These are phyloP conservation scores for Notothenia rossii DNA, from an alignment of 2,113 vertebrate species.

Conservation along the genomic window DNA sequence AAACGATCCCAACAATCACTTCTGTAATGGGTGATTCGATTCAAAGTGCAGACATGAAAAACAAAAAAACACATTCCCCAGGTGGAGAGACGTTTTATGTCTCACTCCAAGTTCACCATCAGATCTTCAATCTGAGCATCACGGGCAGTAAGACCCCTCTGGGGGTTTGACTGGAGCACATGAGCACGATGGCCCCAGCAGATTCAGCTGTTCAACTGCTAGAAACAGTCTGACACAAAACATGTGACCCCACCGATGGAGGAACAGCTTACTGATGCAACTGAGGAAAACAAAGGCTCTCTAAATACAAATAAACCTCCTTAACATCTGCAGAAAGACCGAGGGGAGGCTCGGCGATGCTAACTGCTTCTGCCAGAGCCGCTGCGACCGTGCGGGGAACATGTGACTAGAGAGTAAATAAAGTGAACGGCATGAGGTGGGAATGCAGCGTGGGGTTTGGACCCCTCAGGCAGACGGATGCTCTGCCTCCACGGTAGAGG, in stretches of 20 bases:
- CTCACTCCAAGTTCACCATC: conserved; percentile 24
- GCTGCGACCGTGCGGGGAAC: conserved; percentile 41
- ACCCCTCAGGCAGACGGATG: conserved; percentile 63
- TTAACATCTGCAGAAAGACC: conserved; percentile 65
- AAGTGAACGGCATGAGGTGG: conserved; percentile 60
- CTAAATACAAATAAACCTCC: conserved; percentile 74
- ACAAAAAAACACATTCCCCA: conserved; percentile 8
- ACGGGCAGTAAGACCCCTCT: conserved; percentile 22
- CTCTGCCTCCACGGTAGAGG: conserved; percentile 58
- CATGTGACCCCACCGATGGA: conserved; percentile 51
- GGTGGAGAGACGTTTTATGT: conserved; percentile 10
- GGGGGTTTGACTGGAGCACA: conserved; percentile 11
- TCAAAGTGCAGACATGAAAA: conserved; percentile 3
- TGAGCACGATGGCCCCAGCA: conserved; percentile 16
- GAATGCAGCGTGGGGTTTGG: conserved; percentile 48
- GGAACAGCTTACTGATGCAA: conserved; percentile 71
- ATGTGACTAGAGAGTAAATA: conserved; percentile 74
- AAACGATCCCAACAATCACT: neutral
- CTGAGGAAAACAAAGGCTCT: conserved; percentile 69
- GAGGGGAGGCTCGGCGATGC: conserved; percentile 41
- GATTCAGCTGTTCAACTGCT: conserved; percentile 58
- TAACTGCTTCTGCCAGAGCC: conserved; percentile 61
- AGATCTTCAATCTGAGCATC: conserved; percentile 33
- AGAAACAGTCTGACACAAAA: conserved; percentile 57
- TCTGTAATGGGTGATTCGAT: neutral